Base-by-base conservation (phyloP, 35 echinoderm and acorn worm species). In the Apostichopus californicus region DNA sequence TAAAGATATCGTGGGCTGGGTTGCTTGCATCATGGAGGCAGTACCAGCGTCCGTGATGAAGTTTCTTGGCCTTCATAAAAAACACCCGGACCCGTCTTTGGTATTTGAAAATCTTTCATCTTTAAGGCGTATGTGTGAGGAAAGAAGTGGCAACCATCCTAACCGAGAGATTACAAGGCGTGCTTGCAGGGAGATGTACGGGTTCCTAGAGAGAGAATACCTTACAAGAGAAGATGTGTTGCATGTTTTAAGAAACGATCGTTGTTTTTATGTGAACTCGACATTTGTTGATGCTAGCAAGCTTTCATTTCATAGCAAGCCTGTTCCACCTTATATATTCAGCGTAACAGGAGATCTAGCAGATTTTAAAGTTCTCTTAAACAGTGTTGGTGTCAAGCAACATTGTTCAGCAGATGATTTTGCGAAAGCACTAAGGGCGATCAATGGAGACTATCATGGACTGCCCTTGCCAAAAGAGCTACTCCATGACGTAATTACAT, bases 51-150 rank as follows among this genome's bases (percentile, higher is more conserved):
- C 17, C 4, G 86, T 88, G 8, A 73, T 18, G 21, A 34, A 18
- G 46, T 88, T 71, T 52, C 86, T 88, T 34, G 28, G 73, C 13
- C 61, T 88, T n/a, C 25, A 88, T 10, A 20, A 25, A 24, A 88
- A 88, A 73, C 17, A 26, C 0, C 86, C 86, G 71, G 56, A 26
- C 6, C 56, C 61, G 22, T 6, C 17, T 10, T 71, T 88, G 68
- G 86, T 88, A 54, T 18, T 88, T 60, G 60, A 88, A 88, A 88
- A 88, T 88, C 63, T 88, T 18, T 26, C 26, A 25, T 28, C 17
- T 15, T 8, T 88, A 81, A 81, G 55, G 79, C 70, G 18, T 10
- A 15, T 21, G 18, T 81, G 28, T 56, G 17, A 81, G 7, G 21
- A 12, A 22, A 10, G 10, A 5, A 52, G 20, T 81, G 79, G 13